A percentile compares a stretch with the other conserved stretches of the same genome.
These are phyloP conservation scores for Psylliodes chrysocephalus DNA, from an alignment of 2,888 invertebrate species.

Conservation along the genomic window DNA sequence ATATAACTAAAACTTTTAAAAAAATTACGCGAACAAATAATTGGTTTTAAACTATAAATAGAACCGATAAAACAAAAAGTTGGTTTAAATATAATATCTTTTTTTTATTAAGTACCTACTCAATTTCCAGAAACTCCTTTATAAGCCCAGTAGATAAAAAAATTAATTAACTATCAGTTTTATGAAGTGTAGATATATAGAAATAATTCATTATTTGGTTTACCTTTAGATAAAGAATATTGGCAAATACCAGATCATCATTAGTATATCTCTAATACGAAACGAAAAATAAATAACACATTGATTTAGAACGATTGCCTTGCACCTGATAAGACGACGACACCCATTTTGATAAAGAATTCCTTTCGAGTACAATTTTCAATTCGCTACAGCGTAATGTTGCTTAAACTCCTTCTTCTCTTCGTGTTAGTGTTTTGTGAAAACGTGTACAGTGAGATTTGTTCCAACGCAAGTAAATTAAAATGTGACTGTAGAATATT, in stretches of 20 bases:
- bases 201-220: conserved; percentile 26
- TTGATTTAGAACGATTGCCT: conserved; percentile 5
- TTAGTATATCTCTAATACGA: conserved; percentile 3
- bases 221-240: conserved; percentile 39
- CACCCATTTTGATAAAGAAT: background rate
- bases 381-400: background rate
- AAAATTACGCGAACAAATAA: too few species aligned
- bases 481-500: conserved; percentile 49
- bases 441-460: conserved; percentile 35
- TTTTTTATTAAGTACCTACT: too few species aligned
- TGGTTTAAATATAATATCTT: too few species aligned
- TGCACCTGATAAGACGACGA: conserved; percentile 28
- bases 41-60: too few species aligned
- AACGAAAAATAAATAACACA: background rate
- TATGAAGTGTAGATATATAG: conserved; percentile 9
- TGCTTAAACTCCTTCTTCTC: conserved; percentile 15
- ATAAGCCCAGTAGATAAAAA: background rate
- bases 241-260: conserved; percentile 13
- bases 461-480: conserved; percentile 40
- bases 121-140: too few species aligned
- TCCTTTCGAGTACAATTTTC: background rate
- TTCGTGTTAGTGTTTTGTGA: conserved; percentile 26
- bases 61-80: too few species aligned
- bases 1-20: too few species aligned
- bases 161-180: conserved; percentile 1